phyloP scores from a whole-genome alignment of 2,888 invertebrate genomes.

The Stenchaetothrips biformis region DNA sequence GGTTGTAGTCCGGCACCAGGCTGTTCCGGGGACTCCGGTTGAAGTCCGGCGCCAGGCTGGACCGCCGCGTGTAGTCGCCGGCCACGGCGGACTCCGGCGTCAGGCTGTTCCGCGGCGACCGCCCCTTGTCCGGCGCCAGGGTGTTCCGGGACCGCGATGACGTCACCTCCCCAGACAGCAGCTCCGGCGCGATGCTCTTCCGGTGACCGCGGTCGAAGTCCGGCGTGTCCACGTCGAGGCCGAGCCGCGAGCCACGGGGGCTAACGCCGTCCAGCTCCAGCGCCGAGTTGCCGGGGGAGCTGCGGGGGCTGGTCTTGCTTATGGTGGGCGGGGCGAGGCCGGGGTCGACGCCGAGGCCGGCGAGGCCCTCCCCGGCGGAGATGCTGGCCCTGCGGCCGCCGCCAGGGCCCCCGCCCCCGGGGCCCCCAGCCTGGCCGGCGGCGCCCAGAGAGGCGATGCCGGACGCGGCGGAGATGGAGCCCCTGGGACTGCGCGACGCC shows the following conservation, averaged over 20 bases:
- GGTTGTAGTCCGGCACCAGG: constrained; percentile 51
- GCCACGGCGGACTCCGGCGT: constrained; percentile 52
- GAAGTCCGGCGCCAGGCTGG: constrained; percentile 53
- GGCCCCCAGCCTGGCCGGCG: constrained; percentile 46
- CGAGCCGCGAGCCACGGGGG: constrained; percentile 53
- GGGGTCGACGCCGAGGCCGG: constrained; percentile 41
- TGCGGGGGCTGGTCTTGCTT: constrained; percentile 45
- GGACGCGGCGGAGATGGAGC: constrained; percentile 12
- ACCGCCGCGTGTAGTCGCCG: constrained; percentile 45
- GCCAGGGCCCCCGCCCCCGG: constrained; percentile 44
- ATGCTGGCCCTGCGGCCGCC: constrained; percentile 46
- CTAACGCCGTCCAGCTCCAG: constrained; percentile 47
- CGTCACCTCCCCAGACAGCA: background rate
- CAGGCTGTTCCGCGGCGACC: constrained; percentile 55
- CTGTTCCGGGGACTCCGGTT: constrained; percentile 53
- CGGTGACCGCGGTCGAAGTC: constrained; percentile 44
- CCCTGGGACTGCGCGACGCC: constrained; percentile 28
- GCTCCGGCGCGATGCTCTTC: constrained; percentile 52
- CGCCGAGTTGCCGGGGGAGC: constrained; percentile 54
- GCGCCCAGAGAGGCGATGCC: constrained; percentile 42
- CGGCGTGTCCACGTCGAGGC: constrained; percentile 53
- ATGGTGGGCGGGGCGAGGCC: constrained; percentile 39
- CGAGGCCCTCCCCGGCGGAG: constrained; percentile 41
- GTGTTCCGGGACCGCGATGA: constrained; percentile 48
- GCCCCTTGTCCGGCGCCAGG: constrained; percentile 55